Evolutionary conservation across 2,113 vertebrate genomes (phyloP).

Genomic region (Dipodomys stephensi): DNA sequence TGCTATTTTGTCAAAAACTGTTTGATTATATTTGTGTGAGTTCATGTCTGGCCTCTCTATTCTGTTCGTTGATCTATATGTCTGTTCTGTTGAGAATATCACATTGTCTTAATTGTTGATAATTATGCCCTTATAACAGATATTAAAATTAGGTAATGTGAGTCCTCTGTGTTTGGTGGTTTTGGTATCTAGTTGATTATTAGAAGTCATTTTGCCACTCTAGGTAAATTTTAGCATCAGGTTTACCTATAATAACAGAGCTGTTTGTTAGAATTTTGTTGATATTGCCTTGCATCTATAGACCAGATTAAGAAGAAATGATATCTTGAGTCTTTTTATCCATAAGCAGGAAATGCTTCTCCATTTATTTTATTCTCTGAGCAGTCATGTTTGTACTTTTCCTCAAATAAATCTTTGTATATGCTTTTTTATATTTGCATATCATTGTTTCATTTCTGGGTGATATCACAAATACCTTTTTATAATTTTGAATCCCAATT

Average conservation of each 20-base stretch:
- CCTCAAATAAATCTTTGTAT: not conserved
- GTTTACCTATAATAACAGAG: not conserved
- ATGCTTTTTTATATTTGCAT: not conserved
- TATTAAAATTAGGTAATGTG: not conserved
- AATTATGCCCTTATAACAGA: not conserved
- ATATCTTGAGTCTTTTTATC: not conserved
- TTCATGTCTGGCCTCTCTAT: not conserved
- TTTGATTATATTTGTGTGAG: not conserved
- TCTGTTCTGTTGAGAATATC: not conserved
- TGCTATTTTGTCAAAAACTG: not conserved
- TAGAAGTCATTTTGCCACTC: not conserved
- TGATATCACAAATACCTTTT: not conserved
- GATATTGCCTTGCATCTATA: not conserved
- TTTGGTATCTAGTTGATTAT: not conserved
- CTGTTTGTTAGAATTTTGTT: not conserved
- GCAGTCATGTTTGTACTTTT: not conserved
- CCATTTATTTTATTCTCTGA: not conserved
- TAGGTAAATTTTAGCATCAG: not conserved
- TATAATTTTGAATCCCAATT: not conserved
- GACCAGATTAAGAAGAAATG: not conserved
- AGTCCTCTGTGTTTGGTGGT: not conserved
- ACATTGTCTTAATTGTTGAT: not conserved
- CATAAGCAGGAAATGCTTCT: not conserved
- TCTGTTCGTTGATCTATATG: not conserved
- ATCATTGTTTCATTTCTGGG: not conserved